Percentiles rank a stretch among this genome's conserved stretches.
Evolutionary conservation across 1,140 invertebrate species (phyloP).

Genomic region (Hydropsyche tenuis): DNA sequence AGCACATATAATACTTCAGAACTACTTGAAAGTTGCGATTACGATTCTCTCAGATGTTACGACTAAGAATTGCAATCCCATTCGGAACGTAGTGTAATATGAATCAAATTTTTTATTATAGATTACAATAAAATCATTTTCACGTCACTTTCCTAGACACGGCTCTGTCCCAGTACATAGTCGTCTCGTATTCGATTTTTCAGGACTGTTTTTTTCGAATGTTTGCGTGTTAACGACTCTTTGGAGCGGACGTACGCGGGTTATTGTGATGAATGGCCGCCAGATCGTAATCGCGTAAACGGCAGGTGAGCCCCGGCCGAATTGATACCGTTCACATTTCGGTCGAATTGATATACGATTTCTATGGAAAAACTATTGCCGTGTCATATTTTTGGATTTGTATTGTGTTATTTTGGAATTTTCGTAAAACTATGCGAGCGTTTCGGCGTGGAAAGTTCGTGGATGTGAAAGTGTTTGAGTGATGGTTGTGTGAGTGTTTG

Average conservation of each 20-base stretch:
- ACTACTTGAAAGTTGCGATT: no score
- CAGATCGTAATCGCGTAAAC: conserved; percentile 35
- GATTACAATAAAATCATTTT: no score
- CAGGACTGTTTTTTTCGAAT: not conserved
- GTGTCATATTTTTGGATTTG: not conserved
- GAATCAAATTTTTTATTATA: no score
- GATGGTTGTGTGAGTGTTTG: no score
- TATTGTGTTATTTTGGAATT: not conserved
- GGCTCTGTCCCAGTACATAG: no score
- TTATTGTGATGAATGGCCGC: conserved; percentile 40
- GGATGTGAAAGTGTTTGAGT: no score
- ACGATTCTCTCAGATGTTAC: no score
- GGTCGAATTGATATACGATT: conserved; percentile 39
- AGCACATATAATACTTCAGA: no score
- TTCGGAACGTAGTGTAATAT: no score
- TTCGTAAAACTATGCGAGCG: not conserved
- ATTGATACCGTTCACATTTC: conserved; percentile 39
- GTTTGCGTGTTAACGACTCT: conserved; percentile 38
- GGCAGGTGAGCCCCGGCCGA: conserved; percentile 34
- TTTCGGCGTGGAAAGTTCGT: no score
- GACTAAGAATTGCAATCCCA: no score
- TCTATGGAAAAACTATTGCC: not conserved
- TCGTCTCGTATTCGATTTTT: conserved; percentile 35
- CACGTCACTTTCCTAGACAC: no score
- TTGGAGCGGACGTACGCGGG: conserved; percentile 31